Evolutionary conservation across 2,113 vertebrate species (phyloP).

Genomic region (Pelvicachromis taeniatus): DNA sequence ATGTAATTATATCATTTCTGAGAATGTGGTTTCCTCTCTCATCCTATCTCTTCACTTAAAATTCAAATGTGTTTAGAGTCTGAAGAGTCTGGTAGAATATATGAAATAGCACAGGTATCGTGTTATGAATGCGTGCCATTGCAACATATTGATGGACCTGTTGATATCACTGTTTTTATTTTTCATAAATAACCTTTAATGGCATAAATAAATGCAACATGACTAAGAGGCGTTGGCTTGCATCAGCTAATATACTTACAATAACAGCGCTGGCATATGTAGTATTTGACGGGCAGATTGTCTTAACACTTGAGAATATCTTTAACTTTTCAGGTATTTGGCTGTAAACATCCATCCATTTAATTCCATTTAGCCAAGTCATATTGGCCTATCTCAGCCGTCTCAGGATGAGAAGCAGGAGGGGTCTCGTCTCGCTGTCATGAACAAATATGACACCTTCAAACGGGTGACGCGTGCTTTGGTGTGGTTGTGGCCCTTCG

Average conservation of each 20-base stretch:
- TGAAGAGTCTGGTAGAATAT: background rate
- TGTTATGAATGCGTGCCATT: background rate
- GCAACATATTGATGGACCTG: too few species aligned
- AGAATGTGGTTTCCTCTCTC: background rate
- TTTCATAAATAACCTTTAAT: background rate
- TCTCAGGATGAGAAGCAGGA: background rate
- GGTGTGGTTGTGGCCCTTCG: background rate
- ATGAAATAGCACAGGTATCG: background rate
- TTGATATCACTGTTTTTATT: background rate
- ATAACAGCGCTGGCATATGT: background rate
- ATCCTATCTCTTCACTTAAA: background rate
- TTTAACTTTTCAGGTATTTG: background rate
- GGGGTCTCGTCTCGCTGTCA: fast-evolving
- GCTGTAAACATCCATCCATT: background rate
- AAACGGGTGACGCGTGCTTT: background rate
- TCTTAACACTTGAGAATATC: background rate
- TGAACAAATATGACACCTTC: background rate
- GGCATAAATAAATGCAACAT: background rate
- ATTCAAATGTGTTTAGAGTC: background rate
- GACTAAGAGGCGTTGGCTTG: background rate
- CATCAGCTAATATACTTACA: background rate
- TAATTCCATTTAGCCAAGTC: background rate
- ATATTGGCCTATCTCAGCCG: background rate
- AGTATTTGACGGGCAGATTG: background rate
- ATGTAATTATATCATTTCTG: constrained; percentile 19